A percentile compares a stretch with the other conserved stretches of the same genome.
Conservation (phyloP, 2,888 invertebrate genomes). For the Andrena marginata region DNA sequence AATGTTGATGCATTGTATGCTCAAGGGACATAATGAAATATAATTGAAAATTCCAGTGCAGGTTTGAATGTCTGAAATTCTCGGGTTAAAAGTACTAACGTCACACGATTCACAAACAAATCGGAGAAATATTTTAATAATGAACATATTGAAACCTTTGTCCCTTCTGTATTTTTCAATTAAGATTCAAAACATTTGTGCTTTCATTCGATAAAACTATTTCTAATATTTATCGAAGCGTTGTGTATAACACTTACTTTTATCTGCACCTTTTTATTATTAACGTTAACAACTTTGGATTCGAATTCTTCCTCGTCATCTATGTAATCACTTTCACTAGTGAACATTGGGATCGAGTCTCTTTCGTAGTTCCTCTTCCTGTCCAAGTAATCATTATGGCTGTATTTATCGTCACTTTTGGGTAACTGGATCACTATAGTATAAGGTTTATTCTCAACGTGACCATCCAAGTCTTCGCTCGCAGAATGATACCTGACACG, state of each 20-base stretch:
- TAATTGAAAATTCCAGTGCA: background rate
- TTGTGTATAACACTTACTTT: slow-evolving; percentile 59
- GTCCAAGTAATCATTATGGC: slow-evolving; percentile 40
- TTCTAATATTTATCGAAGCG: too few relatives aligned
- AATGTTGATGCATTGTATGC: slow-evolving; percentile 1
- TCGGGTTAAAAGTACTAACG: background rate
- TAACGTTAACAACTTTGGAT: slow-evolving; percentile 57
- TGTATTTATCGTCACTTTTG: slow-evolving; percentile 54
- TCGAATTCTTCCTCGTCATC: slow-evolving; percentile 62
- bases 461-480: slow-evolving; percentile 28
- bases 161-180: too few relatives aligned
- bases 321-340: slow-evolving; percentile 64
- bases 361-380: slow-evolving; percentile 55
- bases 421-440: slow-evolving; percentile 78
- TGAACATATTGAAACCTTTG: too few relatives aligned
- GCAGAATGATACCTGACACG: slow-evolving; percentile 5
- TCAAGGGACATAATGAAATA: slow-evolving; percentile 5
- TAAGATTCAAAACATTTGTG: too few relatives aligned
- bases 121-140: too few relatives aligned
- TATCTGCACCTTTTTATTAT: slow-evolving; percentile 67
- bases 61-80: background rate
- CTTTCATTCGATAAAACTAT: too few relatives aligned
- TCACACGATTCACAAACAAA: too few relatives aligned
- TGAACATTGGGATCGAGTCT: slow-evolving; percentile 45
- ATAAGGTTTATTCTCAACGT: slow-evolving; percentile 69